phyloP scores from a whole-genome alignment of 2,113 vertebrate species.

The Electrona antarctica region DNA sequence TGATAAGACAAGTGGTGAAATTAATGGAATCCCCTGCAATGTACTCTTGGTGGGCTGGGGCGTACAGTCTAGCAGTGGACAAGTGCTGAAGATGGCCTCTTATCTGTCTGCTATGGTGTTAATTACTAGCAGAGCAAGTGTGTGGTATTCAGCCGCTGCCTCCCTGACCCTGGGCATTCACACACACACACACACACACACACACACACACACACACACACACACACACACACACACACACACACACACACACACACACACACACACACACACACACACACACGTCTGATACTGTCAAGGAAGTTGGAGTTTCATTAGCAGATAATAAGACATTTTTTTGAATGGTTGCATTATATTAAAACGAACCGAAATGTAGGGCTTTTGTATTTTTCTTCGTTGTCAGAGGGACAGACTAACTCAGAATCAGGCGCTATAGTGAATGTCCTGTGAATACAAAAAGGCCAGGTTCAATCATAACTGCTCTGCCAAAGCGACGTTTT shows the following conservation, averaged over 20 bases:
- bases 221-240: constrained; percentile 53
- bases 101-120: constrained; percentile 45
- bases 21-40: constrained; percentile 32
- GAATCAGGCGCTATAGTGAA: constrained; percentile 45
- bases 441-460: constrained; percentile 27
- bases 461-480: constrained; percentile 46
- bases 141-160: constrained; percentile 31
- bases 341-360: constrained; percentile 14
- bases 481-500: constrained; percentile 9
- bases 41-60: constrained; percentile 9
- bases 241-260: constrained; percentile 56
- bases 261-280: constrained; percentile 58
- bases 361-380: not conserved
- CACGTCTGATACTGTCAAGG: constrained; percentile 40
- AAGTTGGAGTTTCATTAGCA: constrained; percentile 29
- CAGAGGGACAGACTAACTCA: not conserved
- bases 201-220: constrained; percentile 57
- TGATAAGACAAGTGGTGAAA: constrained; percentile 28
- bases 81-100: constrained; percentile 38
- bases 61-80: not conserved
- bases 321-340: constrained; percentile 18
- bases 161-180: constrained; percentile 48
- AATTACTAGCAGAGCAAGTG: constrained; percentile 23
- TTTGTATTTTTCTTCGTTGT: not conserved
- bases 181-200: constrained; percentile 53